Evolutionary conservation across 1,140 invertebrate species (phyloP).

Genomic region (Brachionus manjavacas): DNA sequence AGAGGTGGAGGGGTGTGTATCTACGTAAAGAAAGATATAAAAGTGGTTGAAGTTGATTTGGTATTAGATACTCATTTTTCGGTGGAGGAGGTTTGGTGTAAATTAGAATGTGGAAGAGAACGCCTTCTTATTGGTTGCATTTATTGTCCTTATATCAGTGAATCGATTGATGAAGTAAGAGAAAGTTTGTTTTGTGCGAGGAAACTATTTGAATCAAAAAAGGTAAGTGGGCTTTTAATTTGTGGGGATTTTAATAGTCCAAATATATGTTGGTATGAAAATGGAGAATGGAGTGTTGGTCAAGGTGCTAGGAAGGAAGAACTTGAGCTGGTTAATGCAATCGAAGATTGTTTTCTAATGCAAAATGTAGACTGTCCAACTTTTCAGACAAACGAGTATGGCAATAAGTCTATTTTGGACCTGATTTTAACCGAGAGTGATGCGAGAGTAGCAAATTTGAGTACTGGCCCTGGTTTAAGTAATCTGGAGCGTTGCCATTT

Average conservation of each 20-base stretch:
- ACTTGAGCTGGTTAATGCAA: neutral
- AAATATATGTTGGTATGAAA: neutral
- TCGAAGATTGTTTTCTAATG: neutral
- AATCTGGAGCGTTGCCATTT: neutral
- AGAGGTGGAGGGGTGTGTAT: constrained; percentile 28
- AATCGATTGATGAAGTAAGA: neutral
- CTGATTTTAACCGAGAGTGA: neutral
- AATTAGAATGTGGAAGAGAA: neutral
- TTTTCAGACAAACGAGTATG: neutral
- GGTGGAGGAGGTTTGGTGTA: neutral
- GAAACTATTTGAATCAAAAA: neutral
- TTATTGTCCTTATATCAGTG: neutral
- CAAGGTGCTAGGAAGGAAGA: neutral
- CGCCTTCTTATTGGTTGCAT: neutral
- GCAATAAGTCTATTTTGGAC: neutral
- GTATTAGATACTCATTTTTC: too few species aligned
- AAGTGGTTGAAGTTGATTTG: too few species aligned
- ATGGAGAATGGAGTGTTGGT: neutral
- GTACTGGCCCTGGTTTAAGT: neutral
- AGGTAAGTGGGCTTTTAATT: neutral
- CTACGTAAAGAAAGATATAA: neutral
- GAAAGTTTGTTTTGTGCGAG: neutral
- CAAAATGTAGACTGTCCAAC: neutral
- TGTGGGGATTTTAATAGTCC: constrained; percentile 9
- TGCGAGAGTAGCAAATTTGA: neutral